These are phyloP conservation scores for Acropora yongei DNA, from an alignment of 64 coral and sea anemone genomes.

Conservation along the genomic window DNA sequence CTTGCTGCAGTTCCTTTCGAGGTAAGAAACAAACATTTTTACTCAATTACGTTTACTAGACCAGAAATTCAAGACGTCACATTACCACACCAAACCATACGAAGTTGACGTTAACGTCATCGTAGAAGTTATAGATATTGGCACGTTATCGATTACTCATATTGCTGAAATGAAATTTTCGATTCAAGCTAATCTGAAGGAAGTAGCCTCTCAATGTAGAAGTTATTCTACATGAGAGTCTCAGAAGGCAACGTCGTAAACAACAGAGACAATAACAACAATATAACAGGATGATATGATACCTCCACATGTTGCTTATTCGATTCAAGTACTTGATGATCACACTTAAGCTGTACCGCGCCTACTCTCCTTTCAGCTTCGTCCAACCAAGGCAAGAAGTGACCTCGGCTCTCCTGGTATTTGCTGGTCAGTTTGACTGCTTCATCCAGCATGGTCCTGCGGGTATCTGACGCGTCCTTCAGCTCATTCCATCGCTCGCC, in stretches of 20 bases:
- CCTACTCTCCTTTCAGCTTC: constrained; percentile 69
- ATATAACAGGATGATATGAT: neutral
- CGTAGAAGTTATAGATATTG: no score
- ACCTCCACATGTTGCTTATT: constrained; percentile 87
- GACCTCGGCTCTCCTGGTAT: constrained; percentile 67
- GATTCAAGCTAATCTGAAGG: no score
- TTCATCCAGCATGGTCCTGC: constrained; percentile 54
- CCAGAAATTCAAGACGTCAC: neutral
- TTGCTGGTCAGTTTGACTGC: constrained; percentile 65
- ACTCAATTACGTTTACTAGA: neutral
- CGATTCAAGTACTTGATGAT: constrained; percentile 61
- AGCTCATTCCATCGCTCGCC: constrained; percentile 76
- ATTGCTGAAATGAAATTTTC: no score
- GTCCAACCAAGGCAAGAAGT: constrained; percentile 81
- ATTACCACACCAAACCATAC: no score
- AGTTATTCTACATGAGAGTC: no score
- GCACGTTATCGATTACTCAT: no score
- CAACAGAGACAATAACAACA: no score
- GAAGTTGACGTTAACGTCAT: no score
- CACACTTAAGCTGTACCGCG: constrained; percentile 72
- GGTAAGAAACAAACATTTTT: neutral
- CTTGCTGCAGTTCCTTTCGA: constrained; percentile 59
- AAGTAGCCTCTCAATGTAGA: no score
- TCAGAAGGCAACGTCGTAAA: no score
- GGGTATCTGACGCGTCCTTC: constrained; percentile 42